phyloP scores from a whole-genome alignment of 2,888 invertebrate species.

The Phorcus lineatus region DNA sequence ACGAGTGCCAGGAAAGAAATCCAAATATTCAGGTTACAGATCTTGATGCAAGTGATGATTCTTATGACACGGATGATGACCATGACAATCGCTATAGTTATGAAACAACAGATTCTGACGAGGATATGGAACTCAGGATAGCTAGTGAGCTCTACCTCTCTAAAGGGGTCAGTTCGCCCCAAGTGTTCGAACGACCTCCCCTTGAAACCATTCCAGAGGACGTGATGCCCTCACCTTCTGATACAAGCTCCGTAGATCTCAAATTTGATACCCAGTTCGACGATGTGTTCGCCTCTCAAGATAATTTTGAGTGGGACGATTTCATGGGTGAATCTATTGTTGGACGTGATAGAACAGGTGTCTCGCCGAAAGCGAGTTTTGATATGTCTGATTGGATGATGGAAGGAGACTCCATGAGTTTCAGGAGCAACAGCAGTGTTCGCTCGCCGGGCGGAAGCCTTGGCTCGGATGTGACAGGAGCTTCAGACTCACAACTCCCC shows the following conservation, averaged over 20 bases:
- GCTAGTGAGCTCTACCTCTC: conserved; percentile 65
- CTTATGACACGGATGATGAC: conserved; percentile 1
- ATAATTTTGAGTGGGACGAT: conserved; percentile 70
- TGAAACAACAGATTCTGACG: conserved; percentile 23
- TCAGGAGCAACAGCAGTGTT: conserved; percentile 32
- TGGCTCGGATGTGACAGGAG: not conserved
- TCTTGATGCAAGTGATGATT: conserved; percentile 9
- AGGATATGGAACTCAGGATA: conserved; percentile 41
- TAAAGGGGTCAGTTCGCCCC: conserved; percentile 55
- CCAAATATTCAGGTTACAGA: conserved; percentile 2
- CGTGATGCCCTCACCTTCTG: conserved; percentile 43
- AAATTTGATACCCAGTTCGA: conserved; percentile 52
- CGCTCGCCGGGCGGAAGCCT: conserved; percentile 10
- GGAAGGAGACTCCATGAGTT: conserved; percentile 36
- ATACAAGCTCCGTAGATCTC: conserved; percentile 48
- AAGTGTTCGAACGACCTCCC: conserved; percentile 50
- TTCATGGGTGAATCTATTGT: conserved; percentile 63
- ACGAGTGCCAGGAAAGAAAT: conserved; percentile 30
- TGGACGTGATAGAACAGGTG: conserved; percentile 53
- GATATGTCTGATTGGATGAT: conserved; percentile 43
- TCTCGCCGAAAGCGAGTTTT: conserved; percentile 35
- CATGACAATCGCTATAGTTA: conserved; percentile 7
- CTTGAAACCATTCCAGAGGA: conserved; percentile 64
- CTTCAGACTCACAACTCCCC: not conserved
- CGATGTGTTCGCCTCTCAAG: conserved; percentile 50